Evolutionary conservation across 2,113 vertebrate species (phyloP), one percentile per base, ranked within the genome.

Genomic region (Rafetus swinhoei): DNA sequence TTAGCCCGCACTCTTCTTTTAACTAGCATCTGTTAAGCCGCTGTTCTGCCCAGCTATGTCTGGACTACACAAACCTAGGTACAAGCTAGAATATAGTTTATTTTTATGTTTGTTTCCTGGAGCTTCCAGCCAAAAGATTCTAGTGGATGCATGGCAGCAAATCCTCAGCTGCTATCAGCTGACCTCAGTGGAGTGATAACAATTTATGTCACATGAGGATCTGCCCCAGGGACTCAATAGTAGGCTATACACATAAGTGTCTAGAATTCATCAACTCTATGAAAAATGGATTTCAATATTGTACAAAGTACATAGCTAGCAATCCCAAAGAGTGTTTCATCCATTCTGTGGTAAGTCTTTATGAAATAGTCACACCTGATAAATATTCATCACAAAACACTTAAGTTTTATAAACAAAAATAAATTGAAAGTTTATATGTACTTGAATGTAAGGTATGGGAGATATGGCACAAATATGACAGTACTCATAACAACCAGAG

Each of bases 1-100:
- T 57, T 74, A 89, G 22, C 4, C 65, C 93, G 24, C 1, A 18
- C 5, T 85, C 52, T 84, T 87, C 83, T n/a, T 56, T 85, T 55
- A 89, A 35, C 0, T 0, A 83, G 7, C 84, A 27, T 55, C 6
- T 22, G 82, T 9, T 45, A 79, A 86, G 22, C 16, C 55, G 54
- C 27, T 90, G 14, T 81, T 77, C 18, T 80, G 10, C 21, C 25
- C 84, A 88, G 35, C 29, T 82, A 15, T 0, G n/a, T 93, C 90
- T 86, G 86, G 39, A 65, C 13, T 72, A 77, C 84, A 69, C 62
- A 45, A 81, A 77, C 83, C 4, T n/a, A 92, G 85, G 16, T 35
- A 21, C 19, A 86, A 91, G n/a, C 6, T 19, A 81, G 59, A 91
- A 4, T 59, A 86, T 60, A 32, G 82, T 9, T 29, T 16, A 72